Percentiles rank a stretch among this genome's conserved stretches.
Conservation (phyloP, 2,113 vertebrate species). For the Puma concolor region DNA sequence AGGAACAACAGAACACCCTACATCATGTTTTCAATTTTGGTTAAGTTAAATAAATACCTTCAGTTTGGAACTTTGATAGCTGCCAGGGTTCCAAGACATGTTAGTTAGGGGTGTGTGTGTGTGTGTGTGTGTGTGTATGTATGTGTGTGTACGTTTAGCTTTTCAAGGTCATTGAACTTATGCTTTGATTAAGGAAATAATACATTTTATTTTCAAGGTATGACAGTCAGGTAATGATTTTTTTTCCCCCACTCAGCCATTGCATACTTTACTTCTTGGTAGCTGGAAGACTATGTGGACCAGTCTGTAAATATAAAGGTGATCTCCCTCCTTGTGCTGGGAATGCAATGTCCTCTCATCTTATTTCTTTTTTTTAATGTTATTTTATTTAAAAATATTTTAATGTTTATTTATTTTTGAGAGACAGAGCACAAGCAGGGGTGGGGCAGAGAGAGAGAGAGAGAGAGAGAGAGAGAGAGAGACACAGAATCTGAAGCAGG, state of each 20-base stretch:
- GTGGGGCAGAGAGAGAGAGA: too few species aligned
- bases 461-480: too few species aligned
- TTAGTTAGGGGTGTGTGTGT: neutral
- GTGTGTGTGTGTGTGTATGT: neutral
- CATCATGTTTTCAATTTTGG: conserved; percentile 43
- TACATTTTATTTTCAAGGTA: neutral
- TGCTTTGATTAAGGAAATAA: neutral
- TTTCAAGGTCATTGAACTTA: conserved; percentile 37
- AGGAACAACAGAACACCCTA: neutral
- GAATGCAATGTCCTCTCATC: neutral
- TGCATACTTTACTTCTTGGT: neutral
- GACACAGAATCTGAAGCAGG: too few species aligned
- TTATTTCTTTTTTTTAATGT: neutral
- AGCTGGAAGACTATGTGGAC: neutral
- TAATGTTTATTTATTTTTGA: too few species aligned
- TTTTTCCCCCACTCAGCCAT: conserved; percentile 15
- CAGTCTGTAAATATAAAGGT: neutral
- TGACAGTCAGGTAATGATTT: conserved; percentile 2
- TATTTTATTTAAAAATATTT: too few species aligned
- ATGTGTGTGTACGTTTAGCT: neutral
- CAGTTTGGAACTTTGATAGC: neutral
- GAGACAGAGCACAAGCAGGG: too few species aligned
- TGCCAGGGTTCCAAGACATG: neutral
- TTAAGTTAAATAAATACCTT: conserved; percentile 43
- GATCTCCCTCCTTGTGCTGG: neutral